phyloP scores from a whole-genome alignment of 2,888 invertebrate species.

The Tenthredo livida region DNA sequence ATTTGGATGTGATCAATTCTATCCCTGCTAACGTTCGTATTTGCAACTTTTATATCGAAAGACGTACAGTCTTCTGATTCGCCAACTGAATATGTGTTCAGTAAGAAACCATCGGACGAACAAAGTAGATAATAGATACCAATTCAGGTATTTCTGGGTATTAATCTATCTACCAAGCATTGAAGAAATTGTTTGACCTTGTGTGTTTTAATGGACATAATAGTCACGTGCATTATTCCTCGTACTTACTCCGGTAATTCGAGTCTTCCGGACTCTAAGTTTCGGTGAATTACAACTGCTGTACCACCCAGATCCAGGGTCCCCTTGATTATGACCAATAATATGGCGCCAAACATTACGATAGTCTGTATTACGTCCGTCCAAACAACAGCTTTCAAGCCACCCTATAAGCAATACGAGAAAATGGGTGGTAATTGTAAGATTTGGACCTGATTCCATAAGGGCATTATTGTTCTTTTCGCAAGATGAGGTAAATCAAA shows the following conservation, averaged over 20 bases:
- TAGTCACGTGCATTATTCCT: slow-evolving; percentile 31
- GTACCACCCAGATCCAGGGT: slow-evolving; percentile 87
- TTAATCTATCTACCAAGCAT: background rate
- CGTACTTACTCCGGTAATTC: slow-evolving; percentile 84
- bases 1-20: background rate
- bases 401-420: slow-evolving; percentile 82
- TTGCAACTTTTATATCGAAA: background rate
- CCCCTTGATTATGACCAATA: slow-evolving; percentile 87
- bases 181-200: background rate
- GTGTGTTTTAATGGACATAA: background rate
- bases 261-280: slow-evolving; percentile 85
- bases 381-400: slow-evolving; percentile 90
- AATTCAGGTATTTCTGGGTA: background rate
- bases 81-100: background rate
- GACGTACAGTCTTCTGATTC: background rate
- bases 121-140: background rate
- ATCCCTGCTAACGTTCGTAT: background rate
- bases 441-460: slow-evolving; percentile 43
- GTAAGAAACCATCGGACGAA: background rate
- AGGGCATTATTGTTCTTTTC: background rate
- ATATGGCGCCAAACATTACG: slow-evolving; percentile 87
- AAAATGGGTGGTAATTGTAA: background rate
- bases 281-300: slow-evolving; percentile 83
- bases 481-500: slow-evolving; percentile 32
- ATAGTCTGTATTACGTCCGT: slow-evolving; percentile 90